A percentile compares a stretch with the other conserved stretches of the same genome.
Conservation (phyloP, 2,797 vertebrate genomes). For the Anas acuta region DNA sequence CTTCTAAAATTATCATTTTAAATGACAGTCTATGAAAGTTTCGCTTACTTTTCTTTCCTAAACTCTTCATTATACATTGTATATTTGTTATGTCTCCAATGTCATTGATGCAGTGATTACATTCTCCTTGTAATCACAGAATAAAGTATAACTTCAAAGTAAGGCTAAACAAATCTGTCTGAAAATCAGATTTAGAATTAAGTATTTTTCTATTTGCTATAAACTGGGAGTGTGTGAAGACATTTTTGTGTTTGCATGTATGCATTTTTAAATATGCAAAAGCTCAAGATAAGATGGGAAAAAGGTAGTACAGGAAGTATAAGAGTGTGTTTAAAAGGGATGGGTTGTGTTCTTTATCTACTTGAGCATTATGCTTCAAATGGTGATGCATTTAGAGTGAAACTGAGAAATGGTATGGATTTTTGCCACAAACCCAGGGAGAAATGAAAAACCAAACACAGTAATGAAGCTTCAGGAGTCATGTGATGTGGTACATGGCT, state of each 20-base stretch:
- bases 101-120: not conserved
- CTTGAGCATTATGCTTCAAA: not conserved
- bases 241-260: not conserved
- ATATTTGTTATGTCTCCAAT: not conserved
- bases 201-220: not conserved
- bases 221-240: not conserved
- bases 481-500: not conserved
- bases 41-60: not conserved
- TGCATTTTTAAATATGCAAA: not conserved
- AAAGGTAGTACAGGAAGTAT: not conserved
- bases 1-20: not conserved
- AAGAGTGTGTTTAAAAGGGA: not conserved
- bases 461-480: not conserved
- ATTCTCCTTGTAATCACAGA: not conserved
- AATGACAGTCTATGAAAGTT: not conserved
- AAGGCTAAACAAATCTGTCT: not conserved
- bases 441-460: not conserved
- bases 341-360: not conserved
- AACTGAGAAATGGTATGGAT: not conserved
- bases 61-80: rapidly evolving
- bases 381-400: not conserved
- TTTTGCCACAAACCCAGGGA: not conserved
- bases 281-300: not conserved
- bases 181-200: not conserved
- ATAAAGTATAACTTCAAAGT: not conserved